Evolutionary conservation across 2,113 vertebrate genomes (phyloP).

Genomic region (Triplophysa dalaica): DNA sequence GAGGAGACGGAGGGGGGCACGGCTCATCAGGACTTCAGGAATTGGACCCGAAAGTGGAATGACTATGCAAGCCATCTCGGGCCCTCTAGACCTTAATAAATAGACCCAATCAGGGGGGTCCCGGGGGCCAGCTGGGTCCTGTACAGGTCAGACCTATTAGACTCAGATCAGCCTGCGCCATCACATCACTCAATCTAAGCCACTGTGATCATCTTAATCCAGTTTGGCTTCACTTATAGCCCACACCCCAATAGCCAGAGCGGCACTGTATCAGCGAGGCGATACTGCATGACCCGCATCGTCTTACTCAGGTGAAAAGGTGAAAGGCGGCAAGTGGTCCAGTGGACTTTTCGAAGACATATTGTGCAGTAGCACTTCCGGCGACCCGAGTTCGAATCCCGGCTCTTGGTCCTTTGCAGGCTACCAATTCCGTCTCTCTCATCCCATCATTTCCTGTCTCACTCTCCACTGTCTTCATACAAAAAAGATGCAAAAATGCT

Average conservation of each 20-base stretch:
- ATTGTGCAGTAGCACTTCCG: no score
- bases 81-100: slow-evolving; percentile 71
- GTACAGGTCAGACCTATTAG: slow-evolving; percentile 78
- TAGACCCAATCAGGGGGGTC: slow-evolving; percentile 75
- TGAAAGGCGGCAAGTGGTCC: no score
- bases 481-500: no score
- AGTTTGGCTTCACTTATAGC: slow-evolving; percentile 62
- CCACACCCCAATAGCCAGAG: not conserved
- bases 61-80: slow-evolving; percentile 63
- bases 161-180: slow-evolving; percentile 73
- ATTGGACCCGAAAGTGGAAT: slow-evolving; percentile 69
- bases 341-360: no score
- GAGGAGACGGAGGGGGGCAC: slow-evolving; percentile 29
- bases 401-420: no score
- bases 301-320: slow-evolving; percentile 2
- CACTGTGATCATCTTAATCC: slow-evolving; percentile 74
- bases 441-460: no score
- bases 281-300: slow-evolving; percentile 7
- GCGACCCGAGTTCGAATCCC: no score
- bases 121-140: slow-evolving; percentile 77
- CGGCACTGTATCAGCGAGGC: slow-evolving; percentile 3
- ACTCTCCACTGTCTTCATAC: no score
- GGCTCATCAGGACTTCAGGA: slow-evolving; percentile 68
- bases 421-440: no score
- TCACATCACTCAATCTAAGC: slow-evolving; percentile 67